phyloP scores from a whole-genome alignment of 2,113 vertebrate genomes.

The Xiphias gladius region DNA sequence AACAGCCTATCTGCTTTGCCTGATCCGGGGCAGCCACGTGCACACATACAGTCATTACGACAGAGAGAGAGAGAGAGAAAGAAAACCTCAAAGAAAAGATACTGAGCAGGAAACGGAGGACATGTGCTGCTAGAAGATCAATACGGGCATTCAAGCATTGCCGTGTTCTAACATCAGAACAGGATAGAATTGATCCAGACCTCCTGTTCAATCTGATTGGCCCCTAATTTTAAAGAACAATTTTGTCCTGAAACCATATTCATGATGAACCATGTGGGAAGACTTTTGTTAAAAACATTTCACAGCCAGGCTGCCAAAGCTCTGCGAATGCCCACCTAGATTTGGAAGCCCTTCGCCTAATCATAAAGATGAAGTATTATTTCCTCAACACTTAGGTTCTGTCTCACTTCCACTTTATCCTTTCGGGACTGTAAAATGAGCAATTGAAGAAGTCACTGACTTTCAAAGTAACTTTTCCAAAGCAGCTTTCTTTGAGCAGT shows the following conservation, averaged over 20 bases:
- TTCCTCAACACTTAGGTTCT: slow-evolving; percentile 23
- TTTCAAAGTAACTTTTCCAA: slow-evolving; percentile 64
- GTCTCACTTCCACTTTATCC: slow-evolving; percentile 47
- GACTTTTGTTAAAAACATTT: slow-evolving; percentile 8
- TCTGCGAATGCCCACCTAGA: slow-evolving; percentile 47
- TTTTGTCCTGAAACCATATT: background rate
- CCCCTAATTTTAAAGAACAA: slow-evolving; percentile 9
- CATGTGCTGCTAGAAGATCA: slow-evolving; percentile 17
- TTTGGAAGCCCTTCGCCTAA: slow-evolving; percentile 47
- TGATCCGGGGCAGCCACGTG: slow-evolving; percentile 18
- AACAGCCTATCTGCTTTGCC: slow-evolving; percentile 43
- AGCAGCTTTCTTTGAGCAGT: slow-evolving; percentile 45
- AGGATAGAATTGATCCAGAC: background rate
- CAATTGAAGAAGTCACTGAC: slow-evolving; percentile 52
- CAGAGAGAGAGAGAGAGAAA: background rate
- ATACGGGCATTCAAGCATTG: slow-evolving; percentile 6
- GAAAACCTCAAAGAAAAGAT: slow-evolving; percentile 18
- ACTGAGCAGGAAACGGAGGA: background rate
- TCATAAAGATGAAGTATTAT: slow-evolving; percentile 67
- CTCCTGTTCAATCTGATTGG: background rate
- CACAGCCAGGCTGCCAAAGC: slow-evolving; percentile 2
- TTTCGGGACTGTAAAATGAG: slow-evolving; percentile 60
- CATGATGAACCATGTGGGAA: slow-evolving; percentile 1
- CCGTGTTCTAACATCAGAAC: slow-evolving; percentile 34
- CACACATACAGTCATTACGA: slow-evolving; percentile 4